phyloP scores from a whole-genome alignment of 2,888 invertebrate species.

The Ariolimax columbianus region DNA sequence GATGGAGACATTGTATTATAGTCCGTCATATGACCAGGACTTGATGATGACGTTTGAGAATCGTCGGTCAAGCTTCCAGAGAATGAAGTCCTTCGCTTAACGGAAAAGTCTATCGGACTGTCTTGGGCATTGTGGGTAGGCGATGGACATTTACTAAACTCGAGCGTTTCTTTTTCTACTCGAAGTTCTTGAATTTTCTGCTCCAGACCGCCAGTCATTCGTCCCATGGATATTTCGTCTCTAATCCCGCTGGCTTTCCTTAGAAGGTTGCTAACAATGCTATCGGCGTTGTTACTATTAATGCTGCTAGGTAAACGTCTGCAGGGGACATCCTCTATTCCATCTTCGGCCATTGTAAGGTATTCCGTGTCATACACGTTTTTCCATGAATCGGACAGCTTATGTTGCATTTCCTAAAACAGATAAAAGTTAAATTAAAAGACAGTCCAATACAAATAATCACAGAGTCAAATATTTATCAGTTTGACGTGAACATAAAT shows the following conservation, averaged over 20 bases:
- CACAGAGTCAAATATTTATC: no score
- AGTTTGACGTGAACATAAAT: no score
- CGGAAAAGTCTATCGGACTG: conserved; percentile 54
- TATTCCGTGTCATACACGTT: conserved; percentile 25
- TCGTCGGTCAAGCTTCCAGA: conserved; percentile 54
- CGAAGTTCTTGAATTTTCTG: conserved; percentile 39
- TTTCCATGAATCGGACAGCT: conserved; percentile 34
- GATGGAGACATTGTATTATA: conserved; percentile 35
- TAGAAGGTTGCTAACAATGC: conserved; percentile 9
- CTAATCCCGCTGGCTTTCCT: not conserved
- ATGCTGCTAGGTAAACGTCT: not conserved
- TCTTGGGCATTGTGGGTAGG: conserved; percentile 42
- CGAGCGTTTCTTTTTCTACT: conserved; percentile 26
- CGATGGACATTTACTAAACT: conserved; percentile 25
- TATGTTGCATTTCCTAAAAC: conserved; percentile 38
- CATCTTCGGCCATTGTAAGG: conserved; percentile 38
- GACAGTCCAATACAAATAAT: no score
- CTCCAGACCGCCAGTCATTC: not conserved
- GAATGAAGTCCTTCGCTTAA: conserved; percentile 50
- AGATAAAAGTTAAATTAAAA: not conserved
- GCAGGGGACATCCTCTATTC: not conserved
- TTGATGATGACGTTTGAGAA: conserved; percentile 51
- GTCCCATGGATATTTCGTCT: not conserved
- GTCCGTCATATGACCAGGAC: conserved; percentile 45
- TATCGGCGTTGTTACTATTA: not conserved